Conservation (phyloP, 2,797 vertebrate species). For the Halcyon badia region DNA sequence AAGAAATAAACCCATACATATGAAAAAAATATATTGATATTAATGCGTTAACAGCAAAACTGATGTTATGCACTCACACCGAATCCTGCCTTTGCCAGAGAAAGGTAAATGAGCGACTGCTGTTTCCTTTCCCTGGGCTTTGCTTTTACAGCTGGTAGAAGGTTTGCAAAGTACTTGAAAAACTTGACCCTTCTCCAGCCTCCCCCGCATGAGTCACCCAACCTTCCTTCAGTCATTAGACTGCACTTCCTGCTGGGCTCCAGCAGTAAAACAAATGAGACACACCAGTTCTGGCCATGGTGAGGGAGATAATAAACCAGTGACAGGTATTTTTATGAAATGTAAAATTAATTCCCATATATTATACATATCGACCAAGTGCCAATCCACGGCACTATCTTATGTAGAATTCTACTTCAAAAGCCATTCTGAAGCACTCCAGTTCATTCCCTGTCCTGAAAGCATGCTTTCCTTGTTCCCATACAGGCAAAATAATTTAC, state of each 20-base stretch:
- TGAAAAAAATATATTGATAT: conserved; percentile 3
- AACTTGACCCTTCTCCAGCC: conserved; percentile 76
- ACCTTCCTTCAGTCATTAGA: conserved; percentile 70
- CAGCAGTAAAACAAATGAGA: conserved; percentile 68
- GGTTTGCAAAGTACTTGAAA: conserved; percentile 68
- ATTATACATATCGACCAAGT: background rate
- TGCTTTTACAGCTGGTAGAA: conserved; percentile 73
- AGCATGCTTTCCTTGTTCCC: background rate
- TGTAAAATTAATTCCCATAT: conserved; percentile 19
- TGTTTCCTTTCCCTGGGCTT: conserved; percentile 25
- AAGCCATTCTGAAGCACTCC: background rate
- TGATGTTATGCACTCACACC: background rate
- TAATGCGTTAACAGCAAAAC: conserved; percentile 15
- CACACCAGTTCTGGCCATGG: conserved; percentile 42
- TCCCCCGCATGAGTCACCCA: conserved; percentile 75
- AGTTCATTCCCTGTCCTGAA: background rate
- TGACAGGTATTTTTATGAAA: conserved; percentile 50
- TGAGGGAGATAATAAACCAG: conserved; percentile 44
- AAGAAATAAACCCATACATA: background rate
- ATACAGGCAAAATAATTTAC: background rate
- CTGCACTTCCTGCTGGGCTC: conserved; percentile 71
- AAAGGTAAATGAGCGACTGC: conserved; percentile 59
- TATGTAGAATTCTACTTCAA: background rate
- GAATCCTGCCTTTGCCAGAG: conserved; percentile 42
- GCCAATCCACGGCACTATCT: background rate